A percentile compares a stretch with the other conserved stretches of the same genome.
Evolutionary conservation across 2,888 invertebrate genomes (phyloP).

Genomic region (Harpalus rufipes): DNA sequence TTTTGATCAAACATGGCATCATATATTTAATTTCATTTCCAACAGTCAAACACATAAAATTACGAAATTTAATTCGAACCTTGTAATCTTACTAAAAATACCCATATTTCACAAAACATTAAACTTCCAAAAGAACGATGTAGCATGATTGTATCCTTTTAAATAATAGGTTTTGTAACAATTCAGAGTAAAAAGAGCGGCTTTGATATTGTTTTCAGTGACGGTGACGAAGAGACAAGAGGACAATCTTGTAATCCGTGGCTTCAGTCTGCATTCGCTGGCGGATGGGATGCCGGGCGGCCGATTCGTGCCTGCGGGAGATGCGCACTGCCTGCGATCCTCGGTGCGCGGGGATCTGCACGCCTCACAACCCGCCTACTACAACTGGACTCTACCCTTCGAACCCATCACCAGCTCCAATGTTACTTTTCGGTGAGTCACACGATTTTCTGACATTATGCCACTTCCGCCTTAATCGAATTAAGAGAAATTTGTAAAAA

Average conservation of each 20-base stretch:
- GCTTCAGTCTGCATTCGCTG: constrained; percentile 61
- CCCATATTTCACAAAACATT: constrained; percentile 44
- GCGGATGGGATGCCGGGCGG: constrained; percentile 53
- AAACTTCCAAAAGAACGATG: constrained; percentile 16
- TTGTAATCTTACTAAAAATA: constrained; percentile 28
- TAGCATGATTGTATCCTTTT: constrained; percentile 11
- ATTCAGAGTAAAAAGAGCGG: constrained; percentile 22
- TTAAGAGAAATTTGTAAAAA: too few relatives aligned
- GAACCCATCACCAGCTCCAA: constrained; percentile 49
- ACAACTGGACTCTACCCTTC: constrained; percentile 51
- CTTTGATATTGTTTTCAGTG: constrained; percentile 54
- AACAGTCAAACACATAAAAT: neutral
- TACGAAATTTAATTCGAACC: neutral
- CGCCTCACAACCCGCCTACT: neutral
- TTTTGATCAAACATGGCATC: neutral
- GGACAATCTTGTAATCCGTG: constrained; percentile 38
- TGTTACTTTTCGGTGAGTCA: constrained; percentile 63
- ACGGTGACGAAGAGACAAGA: constrained; percentile 17
- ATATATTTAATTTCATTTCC: neutral
- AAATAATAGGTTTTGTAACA: constrained; percentile 8
- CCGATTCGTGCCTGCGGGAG: neutral
- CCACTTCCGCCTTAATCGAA: too few relatives aligned
- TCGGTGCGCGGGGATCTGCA: constrained; percentile 54
- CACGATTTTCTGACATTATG: neutral
- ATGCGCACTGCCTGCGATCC: constrained; percentile 33